Evolutionary conservation across 2,113 vertebrate species (phyloP), one percentile per base, ranked within the genome.

Genomic region (Bucco capensis): DNA sequence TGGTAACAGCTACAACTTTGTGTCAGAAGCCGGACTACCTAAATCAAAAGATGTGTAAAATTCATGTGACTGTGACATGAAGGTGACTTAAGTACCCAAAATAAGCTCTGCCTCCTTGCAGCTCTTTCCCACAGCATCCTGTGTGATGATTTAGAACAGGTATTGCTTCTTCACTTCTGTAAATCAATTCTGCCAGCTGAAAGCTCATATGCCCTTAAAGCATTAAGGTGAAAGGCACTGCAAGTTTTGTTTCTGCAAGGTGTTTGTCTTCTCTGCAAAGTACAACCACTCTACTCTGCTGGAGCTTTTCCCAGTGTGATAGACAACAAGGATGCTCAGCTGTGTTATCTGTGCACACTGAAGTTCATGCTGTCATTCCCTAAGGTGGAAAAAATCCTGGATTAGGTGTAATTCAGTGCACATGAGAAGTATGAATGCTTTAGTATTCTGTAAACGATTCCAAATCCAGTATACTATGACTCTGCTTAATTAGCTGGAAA

Each of bases 351-450:
- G 10, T 19, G 10, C 5, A 28, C 7, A 1, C 1, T 19, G 35
- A 9, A 4, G 12, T 12, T 81, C 27, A 24, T 1, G 1, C 24
- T 25, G 31, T 6, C 3, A 4, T 46, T 73, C n/a, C 27, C 16
- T n/a, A 5, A 2, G 3, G 28, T 28, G 15, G 23, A 62, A 51
- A 76, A 73, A 70, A n/a, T 2, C 10, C 19, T 47, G 0, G 3
- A 5, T 31, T 50, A 44, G 31, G 6, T 71, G 13, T 38, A 46
- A 25, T 10, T 56, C 71, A 65, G 27, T 7, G 31, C 8, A 11
- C 0, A 0, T 33, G 33, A 64, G 57, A 89, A 60, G 3, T 61
- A 12, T 70, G 42, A 86, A 73, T 24, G 61, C 6, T 33, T 54
- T 0, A 0, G 8, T 50, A 46, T 61, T 57, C 73, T 61, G 17